Base-by-base conservation (phyloP, 1,140 invertebrate species). In the Dufourea novaeangliae region DNA sequence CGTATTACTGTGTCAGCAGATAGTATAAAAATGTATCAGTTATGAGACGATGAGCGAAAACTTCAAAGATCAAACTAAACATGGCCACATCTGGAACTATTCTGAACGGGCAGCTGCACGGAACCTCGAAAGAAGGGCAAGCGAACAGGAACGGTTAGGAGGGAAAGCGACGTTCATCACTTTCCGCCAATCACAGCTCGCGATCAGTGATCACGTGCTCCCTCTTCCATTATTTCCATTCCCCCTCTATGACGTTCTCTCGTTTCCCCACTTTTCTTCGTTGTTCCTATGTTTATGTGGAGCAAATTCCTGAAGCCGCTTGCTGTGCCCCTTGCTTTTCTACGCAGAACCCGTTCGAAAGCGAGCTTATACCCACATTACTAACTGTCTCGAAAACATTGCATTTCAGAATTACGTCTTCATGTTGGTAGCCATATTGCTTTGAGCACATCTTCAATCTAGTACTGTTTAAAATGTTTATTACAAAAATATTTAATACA, bases 21-120 rank as follows among this genome's bases (percentile, higher is more conserved):
- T 87, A 67, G 39, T 82, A 83, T 82, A 86, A 86, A 86, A 86
- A 80, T 86, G 80, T 83, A 80, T 80, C 83, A 82, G 77, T 86
- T 72, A 88, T 90, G 87, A 90, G 82, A 89, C 88, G 86, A 86
- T 88, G 79, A 91, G 88, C 89, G 88, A 88, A 85, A 92, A 92
- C 91, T 92, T 92, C 87, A 90, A 89, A 91, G 85, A 88, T 91
- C 87, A 88, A 91, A 92, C 91, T 92, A 91, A 92, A 92, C 91
- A 92, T 92, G 88, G 90, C 91, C 91, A 92, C 91, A 92, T 90
- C 91, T 92, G 91, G 89, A 92, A 92, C 91, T 92, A 87, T 92
- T 92, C 91, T 92, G 91, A 92, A 85, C 83, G 77, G 85, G 80
- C 82, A 79, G 73, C 61, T 78, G 82, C 78, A 74, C 70, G 79